Evolutionary conservation across 2,888 invertebrate species (phyloP).

Genomic region (Exocentrus adspersus): DNA sequence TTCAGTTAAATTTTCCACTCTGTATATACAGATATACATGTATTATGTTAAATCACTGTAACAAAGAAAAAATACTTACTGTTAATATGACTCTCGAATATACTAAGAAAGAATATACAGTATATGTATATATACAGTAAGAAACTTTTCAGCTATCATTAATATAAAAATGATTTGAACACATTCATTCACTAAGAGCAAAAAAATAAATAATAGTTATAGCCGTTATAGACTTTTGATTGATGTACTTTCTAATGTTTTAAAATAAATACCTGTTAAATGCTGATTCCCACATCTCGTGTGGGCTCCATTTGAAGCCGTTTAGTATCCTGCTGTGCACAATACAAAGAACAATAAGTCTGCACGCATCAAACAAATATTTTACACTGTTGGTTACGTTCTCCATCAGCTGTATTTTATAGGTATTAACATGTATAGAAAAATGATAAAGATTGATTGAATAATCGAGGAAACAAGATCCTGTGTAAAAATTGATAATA

Average conservation of each 20-base stretch:
- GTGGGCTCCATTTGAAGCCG: constrained; percentile 35
- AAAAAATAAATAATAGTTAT: constrained; percentile 16
- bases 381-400: constrained; percentile 25
- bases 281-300: constrained; percentile 39
- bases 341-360: constrained; percentile 39
- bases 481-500: too few species aligned
- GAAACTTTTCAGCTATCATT: constrained; percentile 12
- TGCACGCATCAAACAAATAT: constrained; percentile 27
- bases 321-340: constrained; percentile 34
- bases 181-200: constrained; percentile 19
- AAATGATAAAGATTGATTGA: constrained; percentile 31
- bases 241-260: constrained; percentile 42
- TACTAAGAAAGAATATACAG: too few species aligned
- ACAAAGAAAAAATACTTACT: too few species aligned
- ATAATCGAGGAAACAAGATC: constrained; percentile 25
- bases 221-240: constrained; percentile 25
- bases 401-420: constrained; percentile 14
- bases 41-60: too few species aligned
- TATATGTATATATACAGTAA: too few species aligned
- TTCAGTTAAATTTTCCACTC: too few species aligned
- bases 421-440: constrained; percentile 24
- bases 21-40: too few species aligned
- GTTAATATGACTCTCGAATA: too few species aligned
- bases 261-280: constrained; percentile 42
- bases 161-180: constrained; percentile 23